phyloP scores from a whole-genome alignment of 2,113 vertebrate genomes.

The Nyctibius bracteatus region DNA sequence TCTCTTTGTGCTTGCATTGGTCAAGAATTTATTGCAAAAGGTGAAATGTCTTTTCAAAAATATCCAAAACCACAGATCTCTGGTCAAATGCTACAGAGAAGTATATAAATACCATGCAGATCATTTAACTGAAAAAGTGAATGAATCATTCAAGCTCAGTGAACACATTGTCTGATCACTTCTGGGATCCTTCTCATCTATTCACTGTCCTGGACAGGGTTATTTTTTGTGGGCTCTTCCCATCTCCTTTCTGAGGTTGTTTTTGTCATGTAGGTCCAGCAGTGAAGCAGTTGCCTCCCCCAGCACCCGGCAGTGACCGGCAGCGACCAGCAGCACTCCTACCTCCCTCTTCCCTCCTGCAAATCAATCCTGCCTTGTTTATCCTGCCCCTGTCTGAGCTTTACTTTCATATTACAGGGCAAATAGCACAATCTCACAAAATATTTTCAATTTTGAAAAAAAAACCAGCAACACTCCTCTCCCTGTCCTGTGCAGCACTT shows the following conservation, averaged over 20 bases:
- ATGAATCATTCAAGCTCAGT: background rate
- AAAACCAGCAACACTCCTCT: background rate
- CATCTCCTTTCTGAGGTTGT: background rate
- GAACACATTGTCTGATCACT: background rate
- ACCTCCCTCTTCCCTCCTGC: background rate
- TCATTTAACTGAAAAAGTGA: background rate
- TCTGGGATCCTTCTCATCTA: background rate
- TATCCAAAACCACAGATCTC: background rate
- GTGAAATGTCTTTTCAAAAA: conserved; percentile 15
- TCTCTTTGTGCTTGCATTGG: background rate
- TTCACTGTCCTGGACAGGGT: background rate
- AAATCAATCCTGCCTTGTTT: background rate
- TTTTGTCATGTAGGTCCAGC: background rate
- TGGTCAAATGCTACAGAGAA: background rate
- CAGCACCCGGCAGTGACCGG: rapidly evolving
- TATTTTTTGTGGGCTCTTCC: background rate
- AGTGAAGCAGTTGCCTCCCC: background rate
- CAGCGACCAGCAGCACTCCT: rapidly evolving
- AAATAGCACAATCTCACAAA: background rate
- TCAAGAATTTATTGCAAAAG: conserved; percentile 6
- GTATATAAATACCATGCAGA: background rate
- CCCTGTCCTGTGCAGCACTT: background rate
- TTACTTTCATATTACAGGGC: background rate
- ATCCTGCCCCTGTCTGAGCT: background rate
- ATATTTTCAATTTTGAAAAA: background rate